Evolutionary conservation across 2,888 invertebrate species (phyloP), one percentile per base, ranked within the genome.

Genomic region (Caenorhabditis auriculariae): DNA sequence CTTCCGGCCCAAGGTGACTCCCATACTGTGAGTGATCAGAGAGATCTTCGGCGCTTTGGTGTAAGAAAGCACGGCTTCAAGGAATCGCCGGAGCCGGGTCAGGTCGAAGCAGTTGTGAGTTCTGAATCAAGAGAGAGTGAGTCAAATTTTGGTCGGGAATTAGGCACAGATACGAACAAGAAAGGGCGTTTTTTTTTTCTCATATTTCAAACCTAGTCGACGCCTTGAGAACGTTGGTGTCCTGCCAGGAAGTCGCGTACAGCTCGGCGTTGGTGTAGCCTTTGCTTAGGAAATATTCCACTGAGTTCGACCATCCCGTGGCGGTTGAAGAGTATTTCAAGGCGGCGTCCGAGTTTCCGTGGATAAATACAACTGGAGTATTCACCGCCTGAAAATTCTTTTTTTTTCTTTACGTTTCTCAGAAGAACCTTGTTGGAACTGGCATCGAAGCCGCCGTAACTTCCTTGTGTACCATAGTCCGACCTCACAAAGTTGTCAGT

Each of bases 11-110:
- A 76, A 44, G 4, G 75, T 74, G 5, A 75, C 75, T 21, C 76
- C 76, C 76, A 76, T 76, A n/a, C 72, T 72, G 48, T 76, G 76
- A 21, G 65, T 62, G 42, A 76, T 60, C 5, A 76, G 43, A 23
- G 66, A 66, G 26, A 71, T 49, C 28, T 70, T 70, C n/a, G 64
- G 53, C 2, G 65, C 57, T 12, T 49, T 59, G 12, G 74, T 73
- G 56, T 74, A 74, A 7, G 54, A 55, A 4, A 75, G 32, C 6
- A 72, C 72, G 1, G 73, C 76, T 39, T 72, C 56, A 12, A 75
- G 37, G 54, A 75, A 76, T 15, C 64, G 62, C 4, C 75, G 57
- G 19, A 75, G 60, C 17, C 72, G 54, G 6, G 50, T 26, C 4
- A 73, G 39, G 26, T 63, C 63, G 7, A 52, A 48, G 59, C 76